Evolutionary conservation across 2,113 vertebrate genomes (phyloP), one percentile per base, ranked within the genome.

Genomic region (Gopherus evgoodei): DNA sequence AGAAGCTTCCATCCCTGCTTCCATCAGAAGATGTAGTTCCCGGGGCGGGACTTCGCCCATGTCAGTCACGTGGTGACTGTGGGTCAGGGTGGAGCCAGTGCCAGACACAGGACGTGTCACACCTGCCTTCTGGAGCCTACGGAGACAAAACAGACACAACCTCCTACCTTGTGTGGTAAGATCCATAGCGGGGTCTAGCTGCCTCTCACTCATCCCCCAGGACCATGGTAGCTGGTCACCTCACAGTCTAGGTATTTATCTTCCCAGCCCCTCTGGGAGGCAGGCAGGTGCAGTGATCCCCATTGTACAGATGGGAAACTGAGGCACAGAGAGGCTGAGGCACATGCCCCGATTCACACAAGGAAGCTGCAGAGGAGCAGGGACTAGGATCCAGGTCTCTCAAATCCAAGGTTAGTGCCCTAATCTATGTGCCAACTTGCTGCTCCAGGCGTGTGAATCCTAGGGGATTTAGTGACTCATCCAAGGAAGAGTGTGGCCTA

Each of bases 71-170:
- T 99, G 99, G 54, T 98, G 98, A 96, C 98, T 99, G 79, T 99
- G 99, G 90, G 99, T 98, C 0, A 99, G 99, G 0, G 99, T 99
- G 96, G 99, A 99, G 83, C 99, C 99, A 27, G 99, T 98, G 98
- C 98, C 98, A 93, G 98, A 98, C 59, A 98, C 98, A 47, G 95
- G 92, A 79, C 98, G 98, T 0, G 91, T 84, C 89, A 99, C 97
- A 3, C 99, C 98, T 0, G 31, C 95, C 88, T 84, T 92, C 59
- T 98, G 98, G 90, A 99, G 97, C 96, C 99, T 99, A 93, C 1
- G 0, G 49, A 31, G 7, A 75, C 50, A 1, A 10, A 12, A 53
- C 6, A 47, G n/a, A 27, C 24, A 11, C 21, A 56, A 27, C 22
- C 38, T 57, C 12, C 53, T 57, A 19, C 9, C 19, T 25, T 14